These are phyloP conservation scores for Xestia c-nigrum DNA, from an alignment of 2,888 invertebrate genomes.

Conservation along the genomic window DNA sequence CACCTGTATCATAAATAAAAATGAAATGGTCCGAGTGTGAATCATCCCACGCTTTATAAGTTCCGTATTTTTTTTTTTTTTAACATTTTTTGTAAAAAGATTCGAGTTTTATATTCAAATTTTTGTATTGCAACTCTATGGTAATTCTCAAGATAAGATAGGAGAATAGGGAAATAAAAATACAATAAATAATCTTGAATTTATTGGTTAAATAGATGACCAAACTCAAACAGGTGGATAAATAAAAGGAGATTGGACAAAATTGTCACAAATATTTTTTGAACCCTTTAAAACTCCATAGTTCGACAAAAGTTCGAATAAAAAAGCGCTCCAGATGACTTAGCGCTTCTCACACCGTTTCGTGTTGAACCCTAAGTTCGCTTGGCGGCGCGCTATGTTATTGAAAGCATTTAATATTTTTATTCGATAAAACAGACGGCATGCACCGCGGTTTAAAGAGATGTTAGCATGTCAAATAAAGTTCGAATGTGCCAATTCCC, in stretches of 20 bases:
- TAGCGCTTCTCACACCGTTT: slow-evolving; percentile 27
- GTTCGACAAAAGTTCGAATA: slow-evolving; percentile 1
- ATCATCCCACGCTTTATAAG: slow-evolving; percentile 64
- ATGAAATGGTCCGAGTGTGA: slow-evolving; percentile 72
- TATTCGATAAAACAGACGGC: slow-evolving; percentile 69
- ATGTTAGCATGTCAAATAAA: slow-evolving; percentile 78
- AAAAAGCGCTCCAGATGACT: slow-evolving; percentile 43
- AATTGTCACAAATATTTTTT: background rate
- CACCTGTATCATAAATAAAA: slow-evolving; percentile 87
- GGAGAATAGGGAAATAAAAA: slow-evolving; percentile 8
- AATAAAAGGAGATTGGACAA: slow-evolving; percentile 9
- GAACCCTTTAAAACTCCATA: background rate
- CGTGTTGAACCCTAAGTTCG: slow-evolving; percentile 59
- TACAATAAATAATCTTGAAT: slow-evolving; percentile 8
- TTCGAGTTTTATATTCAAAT: slow-evolving; percentile 41
- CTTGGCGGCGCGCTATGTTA: slow-evolving; percentile 76
- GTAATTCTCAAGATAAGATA: slow-evolving; percentile 48
- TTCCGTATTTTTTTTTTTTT: slow-evolving; percentile 62
- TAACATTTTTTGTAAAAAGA: slow-evolving; percentile 44
- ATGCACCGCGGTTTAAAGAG: slow-evolving; percentile 69
- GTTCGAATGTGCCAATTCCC: slow-evolving; percentile 74
- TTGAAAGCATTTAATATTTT: slow-evolving; percentile 78
- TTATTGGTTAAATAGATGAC: slow-evolving; percentile 5
- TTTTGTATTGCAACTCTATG: slow-evolving; percentile 54
- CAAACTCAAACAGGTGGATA: slow-evolving; percentile 1